Percentiles rank a stretch among this genome's conserved stretches.
These are phyloP conservation scores for Cheilosia urbana DNA, from an alignment of 2,888 invertebrate genomes.

Conservation along the genomic window DNA sequence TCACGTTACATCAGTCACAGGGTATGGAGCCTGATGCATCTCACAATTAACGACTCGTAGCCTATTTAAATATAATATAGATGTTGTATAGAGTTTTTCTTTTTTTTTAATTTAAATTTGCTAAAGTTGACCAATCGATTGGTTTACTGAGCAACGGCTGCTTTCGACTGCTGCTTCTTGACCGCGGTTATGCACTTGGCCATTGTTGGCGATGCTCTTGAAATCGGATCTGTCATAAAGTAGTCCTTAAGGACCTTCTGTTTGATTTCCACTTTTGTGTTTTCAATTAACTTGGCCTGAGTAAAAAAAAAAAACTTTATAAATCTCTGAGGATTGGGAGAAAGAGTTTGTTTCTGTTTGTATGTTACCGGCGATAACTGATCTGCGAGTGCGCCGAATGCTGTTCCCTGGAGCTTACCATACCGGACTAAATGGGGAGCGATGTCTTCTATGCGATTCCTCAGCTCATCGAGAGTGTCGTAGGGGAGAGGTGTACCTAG, in stretches of 20 bases:
- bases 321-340: no score
- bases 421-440: constrained; percentile 95
- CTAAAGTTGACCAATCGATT: background rate
- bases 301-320: background rate
- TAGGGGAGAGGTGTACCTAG: constrained; percentile 90
- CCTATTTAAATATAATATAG: constrained; percentile 58
- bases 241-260: constrained; percentile 92
- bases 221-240: constrained; percentile 98
- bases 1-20: constrained; percentile 65
- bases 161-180: constrained; percentile 85
- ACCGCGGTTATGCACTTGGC: constrained; percentile 98
- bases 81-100: constrained; percentile 31
- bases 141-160: constrained; percentile 51
- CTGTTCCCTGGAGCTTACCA: constrained; percentile 92
- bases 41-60: constrained; percentile 39
- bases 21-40: constrained; percentile 34
- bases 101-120: constrained; percentile 21
- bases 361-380: constrained; percentile 87
- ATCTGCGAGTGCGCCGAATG: constrained; percentile 92
- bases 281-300: constrained; percentile 84
- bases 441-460: constrained; percentile 91
- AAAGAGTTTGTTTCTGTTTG: background rate
- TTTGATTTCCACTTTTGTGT: constrained; percentile 88
- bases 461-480: constrained; percentile 92
- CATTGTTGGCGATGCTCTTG: constrained; percentile 98